Base-by-base conservation (phyloP, 2,113 vertebrate species). In the Panthera leo region DNA sequence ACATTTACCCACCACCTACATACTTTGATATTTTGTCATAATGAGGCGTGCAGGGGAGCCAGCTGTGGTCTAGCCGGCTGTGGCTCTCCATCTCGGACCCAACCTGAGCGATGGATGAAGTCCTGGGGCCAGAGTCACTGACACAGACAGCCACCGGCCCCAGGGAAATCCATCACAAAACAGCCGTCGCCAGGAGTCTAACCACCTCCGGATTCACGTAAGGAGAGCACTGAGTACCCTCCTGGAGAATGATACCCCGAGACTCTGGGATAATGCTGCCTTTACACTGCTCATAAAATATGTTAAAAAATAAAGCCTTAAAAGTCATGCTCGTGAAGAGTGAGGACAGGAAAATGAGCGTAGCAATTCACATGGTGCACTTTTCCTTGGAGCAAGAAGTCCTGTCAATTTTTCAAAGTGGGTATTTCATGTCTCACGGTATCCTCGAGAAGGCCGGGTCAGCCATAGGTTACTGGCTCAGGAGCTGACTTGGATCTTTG, bases 301-400 rank as follows among this genome's bases (percentile, higher is more conserved):
- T 78, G 84, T 67, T 95, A 76, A 95, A 97, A 90, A 97, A 89
- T 39, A 65, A 96, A 95, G 78, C 34, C 86, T 91, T 93, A 45
- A 85, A 86, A 89, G 86, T 87, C 84, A 67, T 34, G 78, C 53
- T 67, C 53, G 31, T 87, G 86, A 97, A 76, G 91, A 93, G 68
- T 51, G 45, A 78, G 39, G 93, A 67, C n/a, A 84, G 86, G 91
- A 95, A 91, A 94, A 90, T n/a, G 61, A 89, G 71, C 2, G 1
- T 0, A 91, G 73, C 71, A 42, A 31, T 93, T 97, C 93, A 75
- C 29, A 53, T 0, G 1, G 67, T 3, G 18, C 6, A 34, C 29
- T 70, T 94, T 51, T 67, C 61, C 82, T 86, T 0, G 0, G 71
- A 84, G 53, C 3, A 4, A 70, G 48, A 85, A 79, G 85, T 93